phyloP scores from a whole-genome alignment of 2,797 vertebrate genomes.

The Pogonophryne albipinna region DNA sequence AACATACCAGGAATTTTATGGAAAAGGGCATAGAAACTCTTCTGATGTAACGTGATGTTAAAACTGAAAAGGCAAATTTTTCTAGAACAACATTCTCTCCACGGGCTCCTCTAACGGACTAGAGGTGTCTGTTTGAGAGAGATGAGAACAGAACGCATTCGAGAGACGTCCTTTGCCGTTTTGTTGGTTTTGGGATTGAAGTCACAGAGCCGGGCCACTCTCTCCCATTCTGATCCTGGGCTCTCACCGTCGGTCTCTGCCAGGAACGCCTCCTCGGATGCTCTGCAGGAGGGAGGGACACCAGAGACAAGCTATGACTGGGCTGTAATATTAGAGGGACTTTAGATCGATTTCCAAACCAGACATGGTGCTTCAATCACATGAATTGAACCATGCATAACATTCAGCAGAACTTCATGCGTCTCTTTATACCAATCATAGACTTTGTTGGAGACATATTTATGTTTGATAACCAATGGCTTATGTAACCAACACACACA shows the following conservation, averaged over 20 bases:
- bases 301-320: background rate
- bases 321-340: background rate
- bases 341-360: slow-evolving; percentile 4
- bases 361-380: slow-evolving; percentile 35
- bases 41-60: slow-evolving; percentile 59
- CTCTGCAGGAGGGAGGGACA: slow-evolving; percentile 78
- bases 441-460: background rate
- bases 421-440: slow-evolving; percentile 28
- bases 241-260: slow-evolving; percentile 92
- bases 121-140: slow-evolving; percentile 95
- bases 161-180: slow-evolving; percentile 96
- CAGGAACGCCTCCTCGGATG: slow-evolving; percentile 95
- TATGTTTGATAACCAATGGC: background rate
- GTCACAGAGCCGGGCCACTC: slow-evolving; percentile 97
- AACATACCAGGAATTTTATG: slow-evolving; percentile 53
- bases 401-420: slow-evolving; percentile 52
- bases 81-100: slow-evolving; percentile 27
- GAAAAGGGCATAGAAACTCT: slow-evolving; percentile 59
- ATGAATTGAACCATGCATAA: slow-evolving; percentile 21
- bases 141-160: slow-evolving; percentile 98
- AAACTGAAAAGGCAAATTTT: slow-evolving; percentile 71
- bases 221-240: slow-evolving; percentile 95
- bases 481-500: slow-evolving; percentile 6
- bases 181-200: slow-evolving; percentile 99
- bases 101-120: slow-evolving; percentile 74